These are phyloP conservation scores for Gryllus bimaculatus DNA, from an alignment of 1,140 invertebrate species.

Conservation along the genomic window DNA sequence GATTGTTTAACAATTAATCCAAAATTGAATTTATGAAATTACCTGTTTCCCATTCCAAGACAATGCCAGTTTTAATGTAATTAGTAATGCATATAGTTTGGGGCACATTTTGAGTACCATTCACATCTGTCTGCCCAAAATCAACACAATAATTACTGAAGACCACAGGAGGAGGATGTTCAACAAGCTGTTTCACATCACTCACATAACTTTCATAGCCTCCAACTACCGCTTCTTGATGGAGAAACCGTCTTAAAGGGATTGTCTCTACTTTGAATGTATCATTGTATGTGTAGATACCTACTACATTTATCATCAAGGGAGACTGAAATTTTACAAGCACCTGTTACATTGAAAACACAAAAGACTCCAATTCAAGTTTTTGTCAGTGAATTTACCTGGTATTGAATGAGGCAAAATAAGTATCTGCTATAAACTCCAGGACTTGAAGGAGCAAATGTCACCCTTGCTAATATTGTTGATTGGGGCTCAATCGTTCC, in stretches of 20 bases:
- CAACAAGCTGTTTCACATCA: neutral
- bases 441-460: neutral
- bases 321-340: neutral
- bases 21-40: neutral
- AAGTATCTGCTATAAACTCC: neutral
- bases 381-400: neutral
- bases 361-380: too few species aligned
- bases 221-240: neutral
- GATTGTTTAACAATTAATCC: too few species aligned
- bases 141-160: neutral
- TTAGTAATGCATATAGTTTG: neutral
- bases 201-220: neutral
- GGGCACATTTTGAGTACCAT: neutral
- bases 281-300: neutral
- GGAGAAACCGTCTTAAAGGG: neutral
- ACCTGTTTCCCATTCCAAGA: neutral
- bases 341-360: neutral
- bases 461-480: neutral
- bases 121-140: neutral
- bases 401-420: neutral
- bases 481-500: neutral
- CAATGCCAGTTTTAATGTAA: neutral
- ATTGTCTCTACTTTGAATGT: neutral
- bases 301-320: neutral
- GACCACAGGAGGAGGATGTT: neutral